Conservation (phyloP, 2,888 invertebrate species). For the Metellina segmentata region DNA sequence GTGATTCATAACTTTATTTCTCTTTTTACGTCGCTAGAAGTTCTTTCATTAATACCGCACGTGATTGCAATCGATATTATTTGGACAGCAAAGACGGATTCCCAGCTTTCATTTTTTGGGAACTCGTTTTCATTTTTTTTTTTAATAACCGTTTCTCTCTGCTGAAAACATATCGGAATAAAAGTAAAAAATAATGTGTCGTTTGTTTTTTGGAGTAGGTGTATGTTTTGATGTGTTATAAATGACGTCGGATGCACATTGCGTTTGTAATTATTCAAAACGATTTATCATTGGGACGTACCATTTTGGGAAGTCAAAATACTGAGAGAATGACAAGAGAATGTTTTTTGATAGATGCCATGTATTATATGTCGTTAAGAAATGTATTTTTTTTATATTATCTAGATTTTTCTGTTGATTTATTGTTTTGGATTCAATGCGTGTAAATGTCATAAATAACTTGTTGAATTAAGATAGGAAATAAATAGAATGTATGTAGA, state of each 20-base stretch:
- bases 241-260: constrained; percentile 6
- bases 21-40: no score
- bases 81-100: neutral
- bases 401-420: no score
- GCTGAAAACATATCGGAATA: neutral
- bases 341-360: no score
- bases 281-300: neutral
- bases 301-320: no score
- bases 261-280: neutral
- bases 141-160: neutral
- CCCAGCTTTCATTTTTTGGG: neutral
- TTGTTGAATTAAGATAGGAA: no score
- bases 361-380: no score
- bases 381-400: no score
- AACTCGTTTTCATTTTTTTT: neutral
- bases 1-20: constrained; percentile 26
- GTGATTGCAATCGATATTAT: constrained; percentile 4
- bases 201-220: neutral
- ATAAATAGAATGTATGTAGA: no score
- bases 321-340: no score
- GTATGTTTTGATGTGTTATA: neutral
- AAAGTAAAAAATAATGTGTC: neutral
- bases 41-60: neutral
- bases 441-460: no score
- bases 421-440: no score